Percentiles rank a stretch among this genome's conserved stretches.
Evolutionary conservation across 1,140 invertebrate genomes (phyloP).

Genomic region (Phthorimaea operculella): DNA sequence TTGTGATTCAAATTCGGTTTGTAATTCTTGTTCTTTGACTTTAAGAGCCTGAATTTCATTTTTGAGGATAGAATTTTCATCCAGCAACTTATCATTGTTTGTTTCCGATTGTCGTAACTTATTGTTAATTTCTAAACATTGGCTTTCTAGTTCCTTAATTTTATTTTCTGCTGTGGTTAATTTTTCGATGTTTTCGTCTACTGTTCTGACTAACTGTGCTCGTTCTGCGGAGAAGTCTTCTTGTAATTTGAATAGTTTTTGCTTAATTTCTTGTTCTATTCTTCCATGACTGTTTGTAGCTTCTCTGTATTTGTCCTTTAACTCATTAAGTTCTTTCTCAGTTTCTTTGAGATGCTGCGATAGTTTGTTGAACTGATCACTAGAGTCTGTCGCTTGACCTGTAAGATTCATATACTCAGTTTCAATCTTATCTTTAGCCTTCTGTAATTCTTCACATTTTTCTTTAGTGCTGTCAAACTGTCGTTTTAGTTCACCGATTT

Average conservation of each 20-base stretch:
- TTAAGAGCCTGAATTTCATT: slow-evolving; percentile 55
- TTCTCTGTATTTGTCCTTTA: slow-evolving; percentile 61
- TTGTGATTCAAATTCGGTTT: slow-evolving; percentile 39
- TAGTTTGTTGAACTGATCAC: slow-evolving; percentile 61
- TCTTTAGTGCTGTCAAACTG: slow-evolving; percentile 48
- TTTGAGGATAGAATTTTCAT: slow-evolving; percentile 58
- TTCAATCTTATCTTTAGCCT: slow-evolving; percentile 62
- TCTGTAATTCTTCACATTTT: slow-evolving; percentile 57
- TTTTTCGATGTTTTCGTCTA: slow-evolving; percentile 45
- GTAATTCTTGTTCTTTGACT: slow-evolving; percentile 52
- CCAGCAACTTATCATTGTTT: slow-evolving; percentile 43
- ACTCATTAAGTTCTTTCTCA: slow-evolving; percentile 58
- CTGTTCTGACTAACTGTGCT: slow-evolving; percentile 36
- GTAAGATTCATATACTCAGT: slow-evolving; percentile 58
- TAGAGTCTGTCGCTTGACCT: slow-evolving; percentile 58
- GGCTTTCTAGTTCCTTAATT: slow-evolving; percentile 45
- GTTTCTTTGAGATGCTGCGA: slow-evolving; percentile 59
- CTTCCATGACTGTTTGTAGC: slow-evolving; percentile 49
- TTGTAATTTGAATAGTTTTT: slow-evolving; percentile 57
- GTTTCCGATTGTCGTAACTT: slow-evolving; percentile 37
- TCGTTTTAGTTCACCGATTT: slow-evolving; percentile 58
- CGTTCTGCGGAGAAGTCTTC: slow-evolving; percentile 53
- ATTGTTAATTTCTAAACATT: slow-evolving; percentile 28
- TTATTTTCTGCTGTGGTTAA: slow-evolving; percentile 42
- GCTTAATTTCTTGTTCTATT: slow-evolving; percentile 62